Evolutionary conservation across 2,113 vertebrate genomes (phyloP).

Genomic region (Penelope pileata): DNA sequence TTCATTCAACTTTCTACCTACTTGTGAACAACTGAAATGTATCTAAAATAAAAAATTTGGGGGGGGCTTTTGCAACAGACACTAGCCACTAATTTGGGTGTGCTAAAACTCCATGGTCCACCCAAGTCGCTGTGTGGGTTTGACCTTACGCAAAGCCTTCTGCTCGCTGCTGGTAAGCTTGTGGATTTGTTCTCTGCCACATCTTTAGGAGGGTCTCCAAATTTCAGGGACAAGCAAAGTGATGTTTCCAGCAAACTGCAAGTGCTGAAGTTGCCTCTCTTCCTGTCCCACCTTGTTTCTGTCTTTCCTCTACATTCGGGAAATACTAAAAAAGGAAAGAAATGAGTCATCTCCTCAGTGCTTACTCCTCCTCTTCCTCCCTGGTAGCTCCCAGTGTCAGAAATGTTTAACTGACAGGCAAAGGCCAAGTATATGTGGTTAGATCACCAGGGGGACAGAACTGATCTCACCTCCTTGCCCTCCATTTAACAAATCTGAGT

Average conservation of each 20-base stretch:
- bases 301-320: background rate
- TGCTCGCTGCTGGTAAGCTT: background rate
- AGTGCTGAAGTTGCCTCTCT: background rate
- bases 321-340: background rate
- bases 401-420: background rate
- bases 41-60: background rate
- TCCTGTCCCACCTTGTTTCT: accelerated
- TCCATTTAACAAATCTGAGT: background rate
- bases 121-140: background rate
- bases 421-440: background rate
- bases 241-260: background rate
- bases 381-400: background rate
- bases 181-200: background rate
- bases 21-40: background rate
- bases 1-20: background rate
- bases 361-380: background rate
- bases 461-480: background rate
- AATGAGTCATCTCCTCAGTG: background rate
- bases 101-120: background rate
- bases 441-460: background rate
- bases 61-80: background rate
- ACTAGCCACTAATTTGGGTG: background rate
- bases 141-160: background rate
- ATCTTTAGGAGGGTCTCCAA: background rate
- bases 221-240: background rate